Evolutionary conservation across 2,113 vertebrate genomes (phyloP), one percentile per base, ranked within the genome.

Genomic region (Salvelinus fontinalis): DNA sequence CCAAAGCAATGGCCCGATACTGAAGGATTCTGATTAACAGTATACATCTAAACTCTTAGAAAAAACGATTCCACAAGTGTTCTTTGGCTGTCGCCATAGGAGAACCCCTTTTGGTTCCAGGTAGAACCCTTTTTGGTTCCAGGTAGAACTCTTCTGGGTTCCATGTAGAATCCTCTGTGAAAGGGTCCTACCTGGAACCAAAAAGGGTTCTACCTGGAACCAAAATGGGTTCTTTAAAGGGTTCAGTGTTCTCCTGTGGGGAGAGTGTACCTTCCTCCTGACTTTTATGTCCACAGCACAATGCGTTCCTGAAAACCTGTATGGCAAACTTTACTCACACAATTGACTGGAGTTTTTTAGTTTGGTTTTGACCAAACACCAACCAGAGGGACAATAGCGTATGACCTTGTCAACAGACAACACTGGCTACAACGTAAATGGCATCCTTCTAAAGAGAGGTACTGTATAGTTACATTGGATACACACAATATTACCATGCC

Each of bases 11-110:
- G 3, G 67, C 7, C 29, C 0, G 1, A 71, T 70, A 20, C 66
- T 49, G 48, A 67, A 81, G 81, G 74, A 39, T 29, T 5, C 54
- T 71, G 73, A 70, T 66, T 67, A 16, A 18, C 14, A 8, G 27
- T 16, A 18, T 18, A 31, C 18, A 29, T 67, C 29, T 34, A 27
- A 26, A 31, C 31, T 31, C 31, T 31, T 39, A 8, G 7, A 39
- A 39, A 39, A 8, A 39, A 39, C 2, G 2, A 8, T 9, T 44
- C 39, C 39, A 44, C 8, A 44, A 11, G 39, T 8, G 39, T 11
- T 44, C 2, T 44, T 44, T 9, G 39, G 39, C 39, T 44, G 9
- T 12, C 9, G 8, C 39, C 39, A 44, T 44, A 12, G 39, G 9
- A 44, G 8, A 44, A 44, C 39, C 39, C 2, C 9, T 44, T 44